Percentiles rank a stretch among this genome's conserved stretches.
phyloP scores from a whole-genome alignment of 2,113 vertebrate genomes.

The Theropithecus gelada region DNA sequence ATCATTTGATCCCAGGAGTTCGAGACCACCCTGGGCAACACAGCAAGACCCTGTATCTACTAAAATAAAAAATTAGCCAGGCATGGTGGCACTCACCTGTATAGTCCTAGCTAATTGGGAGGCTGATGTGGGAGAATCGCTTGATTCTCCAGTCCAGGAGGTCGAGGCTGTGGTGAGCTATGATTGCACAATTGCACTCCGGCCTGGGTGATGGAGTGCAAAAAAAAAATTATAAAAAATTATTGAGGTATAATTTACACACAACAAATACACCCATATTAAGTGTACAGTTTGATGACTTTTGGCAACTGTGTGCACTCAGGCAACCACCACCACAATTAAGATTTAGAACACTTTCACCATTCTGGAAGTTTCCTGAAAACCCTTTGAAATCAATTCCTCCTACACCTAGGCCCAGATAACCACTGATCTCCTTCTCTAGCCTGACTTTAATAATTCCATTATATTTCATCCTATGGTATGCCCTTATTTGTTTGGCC shows the following conservation, averaged over 20 bases:
- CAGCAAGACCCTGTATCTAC: no score
- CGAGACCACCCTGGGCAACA: no score
- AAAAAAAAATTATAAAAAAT: not conserved
- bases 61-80: no score
- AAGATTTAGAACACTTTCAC: not conserved
- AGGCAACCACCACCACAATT: not conserved
- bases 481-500: not conserved
- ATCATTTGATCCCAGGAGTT: no score
- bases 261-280: not conserved
- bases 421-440: not conserved
- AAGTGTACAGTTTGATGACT: not conserved
- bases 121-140: no score
- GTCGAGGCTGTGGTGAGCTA: no score
- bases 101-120: no score
- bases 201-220: no score
- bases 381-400: not conserved
- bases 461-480: not conserved
- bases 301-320: not conserved
- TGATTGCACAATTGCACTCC: no score
- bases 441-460: not conserved
- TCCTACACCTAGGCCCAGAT: not conserved
- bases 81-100: no score
- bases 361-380: not conserved
- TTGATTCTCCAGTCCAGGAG: no score
- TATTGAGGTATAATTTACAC: not conserved